Evolutionary conservation across 2,113 vertebrate genomes (phyloP).

Genomic region (Pterocles burchelli): DNA sequence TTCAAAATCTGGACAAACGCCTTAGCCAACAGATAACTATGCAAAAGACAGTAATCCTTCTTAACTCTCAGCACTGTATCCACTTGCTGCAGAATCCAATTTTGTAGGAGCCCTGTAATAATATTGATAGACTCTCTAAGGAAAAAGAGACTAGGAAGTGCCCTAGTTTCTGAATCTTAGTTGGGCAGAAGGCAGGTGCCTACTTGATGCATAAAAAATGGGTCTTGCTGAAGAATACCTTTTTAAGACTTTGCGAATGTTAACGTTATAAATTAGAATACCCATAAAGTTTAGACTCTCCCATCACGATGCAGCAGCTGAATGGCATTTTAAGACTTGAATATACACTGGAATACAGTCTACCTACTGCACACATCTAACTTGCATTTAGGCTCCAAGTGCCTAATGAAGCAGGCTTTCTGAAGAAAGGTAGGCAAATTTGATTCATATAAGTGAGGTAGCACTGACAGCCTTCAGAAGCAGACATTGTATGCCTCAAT

Average conservation of each 20-base stretch:
- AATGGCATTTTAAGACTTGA: constrained; percentile 5
- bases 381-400: neutral
- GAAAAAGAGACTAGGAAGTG: neutral
- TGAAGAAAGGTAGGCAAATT: constrained; percentile 66
- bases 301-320: neutral
- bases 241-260: neutral
- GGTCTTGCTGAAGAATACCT: neutral
- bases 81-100: neutral
- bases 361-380: constrained; percentile 14
- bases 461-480: constrained; percentile 29
- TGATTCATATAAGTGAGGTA: constrained; percentile 15
- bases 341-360: constrained; percentile 10
- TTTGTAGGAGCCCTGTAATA: neutral
- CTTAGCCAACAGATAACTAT: neutral
- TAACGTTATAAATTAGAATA: constrained; percentile 9
- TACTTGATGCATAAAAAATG: neutral
- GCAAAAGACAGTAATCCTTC: neutral
- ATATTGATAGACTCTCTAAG: neutral
- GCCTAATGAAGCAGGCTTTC: constrained; percentile 41
- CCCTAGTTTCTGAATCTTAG: neutral
- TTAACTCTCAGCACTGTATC: neutral
- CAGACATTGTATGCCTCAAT: constrained; percentile 20
- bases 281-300: neutral
- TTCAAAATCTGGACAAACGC: neutral
- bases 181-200: neutral